These are phyloP conservation scores for Periplaneta americana DNA, from an alignment of 1,140 invertebrate genomes.

Conservation along the genomic window DNA sequence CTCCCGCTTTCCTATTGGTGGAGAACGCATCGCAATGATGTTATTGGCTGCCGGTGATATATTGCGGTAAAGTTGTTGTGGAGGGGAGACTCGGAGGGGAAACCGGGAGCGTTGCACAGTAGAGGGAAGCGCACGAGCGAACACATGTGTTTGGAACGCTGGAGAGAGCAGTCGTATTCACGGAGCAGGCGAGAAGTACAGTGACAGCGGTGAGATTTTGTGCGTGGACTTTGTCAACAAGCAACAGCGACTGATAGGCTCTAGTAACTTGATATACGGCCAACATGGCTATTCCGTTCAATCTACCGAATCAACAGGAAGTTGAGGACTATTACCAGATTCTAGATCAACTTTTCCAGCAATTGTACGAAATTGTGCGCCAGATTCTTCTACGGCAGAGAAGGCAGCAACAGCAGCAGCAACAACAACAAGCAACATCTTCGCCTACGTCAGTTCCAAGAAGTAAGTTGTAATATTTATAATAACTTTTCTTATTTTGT, in stretches of 20 bases:
- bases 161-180: background rate
- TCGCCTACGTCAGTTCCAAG: background rate
- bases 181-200: background rate
- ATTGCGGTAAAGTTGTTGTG: background rate
- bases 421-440: no score
- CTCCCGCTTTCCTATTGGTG: background rate
- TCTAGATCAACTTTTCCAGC: background rate
- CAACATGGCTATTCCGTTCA: background rate
- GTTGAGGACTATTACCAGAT: background rate
- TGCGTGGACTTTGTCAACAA: background rate
- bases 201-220: background rate
- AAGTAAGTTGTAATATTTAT: no score
- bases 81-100: background rate
- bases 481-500: no score
- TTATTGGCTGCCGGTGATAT: background rate
- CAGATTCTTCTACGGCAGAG: background rate
- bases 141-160: background rate
- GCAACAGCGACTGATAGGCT: background rate
- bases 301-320: background rate
- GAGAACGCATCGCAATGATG: background rate
- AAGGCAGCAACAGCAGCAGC: background rate
- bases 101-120: background rate
- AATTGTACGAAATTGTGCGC: background rate
- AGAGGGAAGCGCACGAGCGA: background rate
- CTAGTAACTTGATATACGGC: background rate